These are phyloP conservation scores for Sycophila texana DNA, from an alignment of 2,888 invertebrate species.

Conservation along the genomic window DNA sequence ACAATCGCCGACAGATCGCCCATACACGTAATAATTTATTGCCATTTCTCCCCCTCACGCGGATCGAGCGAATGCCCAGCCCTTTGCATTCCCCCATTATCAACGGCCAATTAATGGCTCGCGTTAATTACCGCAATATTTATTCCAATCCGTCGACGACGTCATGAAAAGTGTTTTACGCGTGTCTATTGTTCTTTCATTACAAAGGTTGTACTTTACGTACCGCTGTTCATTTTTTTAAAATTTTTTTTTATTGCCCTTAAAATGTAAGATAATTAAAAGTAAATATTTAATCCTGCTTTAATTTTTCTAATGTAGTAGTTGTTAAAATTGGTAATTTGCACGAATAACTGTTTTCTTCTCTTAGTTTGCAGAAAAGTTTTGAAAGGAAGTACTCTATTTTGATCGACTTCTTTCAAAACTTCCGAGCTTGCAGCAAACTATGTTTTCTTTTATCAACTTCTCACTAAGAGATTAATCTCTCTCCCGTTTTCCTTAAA, in stretches of 20 bases:
- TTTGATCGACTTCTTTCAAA: too few relatives aligned
- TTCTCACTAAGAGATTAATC: too few relatives aligned
- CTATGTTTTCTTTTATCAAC: slow-evolving; percentile 22
- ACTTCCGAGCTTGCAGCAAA: slow-evolving; percentile 56
- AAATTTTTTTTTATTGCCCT: too few relatives aligned
- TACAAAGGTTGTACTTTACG: slow-evolving; percentile 2
- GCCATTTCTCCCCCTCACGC: slow-evolving; percentile 20
- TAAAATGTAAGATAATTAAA: too few relatives aligned
- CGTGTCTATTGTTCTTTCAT: slow-evolving; percentile 44
- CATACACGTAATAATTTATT: slow-evolving; percentile 49
- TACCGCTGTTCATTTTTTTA: too few relatives aligned
- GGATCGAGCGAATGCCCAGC: not conserved
- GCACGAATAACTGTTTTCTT: not conserved
- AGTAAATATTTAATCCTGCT: too few relatives aligned
- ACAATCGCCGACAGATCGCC: slow-evolving; percentile 44
- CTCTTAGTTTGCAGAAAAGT: not conserved
- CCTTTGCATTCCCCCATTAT: slow-evolving; percentile 32
- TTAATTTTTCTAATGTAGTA: too few relatives aligned
- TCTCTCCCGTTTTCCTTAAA: not conserved
- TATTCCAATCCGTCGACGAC: slow-evolving; percentile 30
- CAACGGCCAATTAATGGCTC: slow-evolving; percentile 41
- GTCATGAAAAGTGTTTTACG: slow-evolving; percentile 43
- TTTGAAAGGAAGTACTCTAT: too few relatives aligned
- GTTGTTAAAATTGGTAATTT: not conserved
- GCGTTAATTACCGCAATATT: slow-evolving; percentile 47